A percentile compares a stretch with the other conserved stretches of the same genome.
phyloP scores from a whole-genome alignment of 2,113 vertebrate species.

The Seriola quinqueradiata region DNA sequence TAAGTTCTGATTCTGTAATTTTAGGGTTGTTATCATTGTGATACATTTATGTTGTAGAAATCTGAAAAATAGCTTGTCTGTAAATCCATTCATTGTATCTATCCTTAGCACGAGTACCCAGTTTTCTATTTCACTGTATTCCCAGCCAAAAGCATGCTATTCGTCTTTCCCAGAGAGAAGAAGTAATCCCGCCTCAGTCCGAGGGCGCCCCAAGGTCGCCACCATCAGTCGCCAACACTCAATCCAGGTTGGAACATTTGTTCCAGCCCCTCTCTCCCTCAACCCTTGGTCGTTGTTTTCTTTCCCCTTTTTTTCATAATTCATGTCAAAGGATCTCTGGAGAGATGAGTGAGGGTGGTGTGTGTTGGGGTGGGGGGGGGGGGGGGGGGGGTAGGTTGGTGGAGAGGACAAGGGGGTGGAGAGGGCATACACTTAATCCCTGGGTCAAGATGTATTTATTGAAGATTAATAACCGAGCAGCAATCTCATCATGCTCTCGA shows the following conservation, averaged over 20 bases:
- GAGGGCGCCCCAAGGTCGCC: slow-evolving; percentile 56
- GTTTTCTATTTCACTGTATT: slow-evolving; percentile 35
- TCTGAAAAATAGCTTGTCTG: background rate
- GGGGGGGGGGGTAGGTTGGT: background rate
- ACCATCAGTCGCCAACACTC: slow-evolving; percentile 47
- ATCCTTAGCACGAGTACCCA: background rate
- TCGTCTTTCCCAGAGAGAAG: slow-evolving; percentile 44
- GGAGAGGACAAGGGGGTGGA: slow-evolving; percentile 75
- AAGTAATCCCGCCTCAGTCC: slow-evolving; percentile 58
- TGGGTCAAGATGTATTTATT: slow-evolving; percentile 88
- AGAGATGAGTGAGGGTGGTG: slow-evolving; percentile 69
- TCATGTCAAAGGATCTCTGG: slow-evolving; percentile 80
- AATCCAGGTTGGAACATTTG: slow-evolving; percentile 72
- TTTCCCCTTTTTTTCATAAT: slow-evolving; percentile 78
- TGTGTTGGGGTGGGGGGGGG: slow-evolving; percentile 34
- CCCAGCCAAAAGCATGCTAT: slow-evolving; percentile 24
- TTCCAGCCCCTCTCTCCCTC: slow-evolving; percentile 52
- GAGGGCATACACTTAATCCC: slow-evolving; percentile 85
- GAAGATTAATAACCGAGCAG: slow-evolving; percentile 88
- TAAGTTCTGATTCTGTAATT: background rate
- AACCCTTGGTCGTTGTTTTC: slow-evolving; percentile 68
- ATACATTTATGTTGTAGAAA: background rate
- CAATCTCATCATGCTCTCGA: slow-evolving; percentile 88
- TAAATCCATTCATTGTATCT: background rate
- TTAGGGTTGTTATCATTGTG: background rate